Evolutionary conservation across 2,888 invertebrate genomes (phyloP).

Genomic region (Caenorhabditis japonica): DNA sequence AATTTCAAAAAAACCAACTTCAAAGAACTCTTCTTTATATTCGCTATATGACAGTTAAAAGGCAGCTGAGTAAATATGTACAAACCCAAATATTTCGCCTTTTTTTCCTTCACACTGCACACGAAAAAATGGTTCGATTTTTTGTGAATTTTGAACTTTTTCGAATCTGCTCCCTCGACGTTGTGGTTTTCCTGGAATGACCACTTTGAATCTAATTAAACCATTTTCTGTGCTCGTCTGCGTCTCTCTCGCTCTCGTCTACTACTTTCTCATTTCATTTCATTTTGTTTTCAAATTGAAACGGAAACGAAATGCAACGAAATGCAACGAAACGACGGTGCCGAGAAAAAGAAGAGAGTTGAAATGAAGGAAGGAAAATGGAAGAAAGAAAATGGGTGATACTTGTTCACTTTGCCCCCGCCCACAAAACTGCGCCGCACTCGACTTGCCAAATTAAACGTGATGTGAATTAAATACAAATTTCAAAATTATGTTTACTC

Average conservation of each 20-base stretch:
- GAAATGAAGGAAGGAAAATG: constrained; percentile 14
- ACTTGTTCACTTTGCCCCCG: not conserved
- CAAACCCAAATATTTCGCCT: not conserved
- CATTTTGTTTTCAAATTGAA: constrained; percentile 19
- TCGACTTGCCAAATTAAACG: too few relatives aligned
- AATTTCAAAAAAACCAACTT: too few relatives aligned
- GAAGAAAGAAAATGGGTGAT: not conserved
- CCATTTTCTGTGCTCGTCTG: constrained; percentile 11
- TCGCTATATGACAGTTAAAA: not conserved
- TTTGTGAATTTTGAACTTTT: not conserved
- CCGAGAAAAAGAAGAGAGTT: not conserved
- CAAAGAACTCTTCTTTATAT: too few relatives aligned
- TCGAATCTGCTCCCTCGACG: not conserved
- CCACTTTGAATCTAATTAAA: constrained; percentile 33
- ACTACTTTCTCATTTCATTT: not conserved
- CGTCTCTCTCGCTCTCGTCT: constrained; percentile 1
- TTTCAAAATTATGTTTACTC: too few relatives aligned
- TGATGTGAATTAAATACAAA: too few relatives aligned
- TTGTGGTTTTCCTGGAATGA: too few relatives aligned
- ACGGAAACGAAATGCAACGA: not conserved
- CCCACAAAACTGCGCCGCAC: too few relatives aligned
- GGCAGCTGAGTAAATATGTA: constrained; percentile 20
- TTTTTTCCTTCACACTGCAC: not conserved
- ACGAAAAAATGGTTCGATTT: constrained; percentile 3
- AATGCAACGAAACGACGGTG: not conserved